Evolutionary conservation across 2,797 vertebrate species (phyloP), one percentile per base, ranked within the genome.

Genomic region (Triplophysa yarkandensis): DNA sequence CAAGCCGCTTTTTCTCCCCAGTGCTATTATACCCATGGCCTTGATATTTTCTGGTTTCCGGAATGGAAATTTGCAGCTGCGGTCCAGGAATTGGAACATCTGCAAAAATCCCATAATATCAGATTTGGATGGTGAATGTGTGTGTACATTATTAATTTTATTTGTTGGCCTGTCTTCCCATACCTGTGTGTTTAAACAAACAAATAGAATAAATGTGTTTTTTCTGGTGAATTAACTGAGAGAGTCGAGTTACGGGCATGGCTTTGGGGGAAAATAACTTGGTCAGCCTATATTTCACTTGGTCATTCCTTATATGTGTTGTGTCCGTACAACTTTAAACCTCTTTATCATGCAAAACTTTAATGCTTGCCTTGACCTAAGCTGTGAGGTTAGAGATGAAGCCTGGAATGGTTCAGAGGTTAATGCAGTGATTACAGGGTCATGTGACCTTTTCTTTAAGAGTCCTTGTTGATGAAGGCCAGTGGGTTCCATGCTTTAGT

Each of bases 401-500:
- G 57, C 46, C 65, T 48, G 6, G 4, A 2, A 28, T 25, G 34
- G 69, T 46, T 78, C 73, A 71, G 32, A 70, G 69, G 73, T 80
- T 78, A 76, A 74, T 58, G 25, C 65, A 58, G 39, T 34, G 72
- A 65, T 77, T 41, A 71, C 66, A 54, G 17, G 25, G 32, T 76
- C 50, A 64, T 41, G 52, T 67, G 68, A 11, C 46, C 63, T 70
- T 28, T 41, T 55, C 30, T 55, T n/a, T 41, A 2, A 63, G 41
- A 46, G 62, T 48, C 48, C 72, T 60, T 23, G 39, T 17, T 70
- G 69, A 66, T 67, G 39, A 36, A 19, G 27, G 43, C 67, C 28
- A 62, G 44, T 48, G n/a, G 69, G 68, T 78, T 66, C 63, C 71
- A 75, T 75, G 32, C 57, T 75, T 80, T 25, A 71, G 23, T 11